Base-by-base conservation (phyloP, 2,113 vertebrate species). In the Mystacornis crossleyi region DNA sequence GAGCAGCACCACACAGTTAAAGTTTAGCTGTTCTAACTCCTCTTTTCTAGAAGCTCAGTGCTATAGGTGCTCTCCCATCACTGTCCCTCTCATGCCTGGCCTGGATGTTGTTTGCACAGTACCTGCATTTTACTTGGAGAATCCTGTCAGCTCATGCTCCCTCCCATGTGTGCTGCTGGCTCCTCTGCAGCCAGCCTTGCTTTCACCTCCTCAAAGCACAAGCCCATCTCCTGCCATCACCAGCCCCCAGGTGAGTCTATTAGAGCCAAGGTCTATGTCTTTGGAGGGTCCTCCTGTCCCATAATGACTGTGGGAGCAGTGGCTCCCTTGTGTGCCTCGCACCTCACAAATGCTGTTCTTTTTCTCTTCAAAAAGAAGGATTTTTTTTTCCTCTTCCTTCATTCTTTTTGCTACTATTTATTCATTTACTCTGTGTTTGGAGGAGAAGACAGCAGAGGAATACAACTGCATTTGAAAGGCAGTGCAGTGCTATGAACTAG, bases 21-120 rank as follows among this genome's bases (percentile, higher is more conserved):
- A 67, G 7, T 21, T 48, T 15, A 60, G 24, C 33, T 91, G 24
- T 66, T 47, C 36, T 62, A 61, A 33, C 2, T 10, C 7, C 10
- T 10, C 6, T 61, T 57, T 42, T 45, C 50, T 38, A 74, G 36
- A 38, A 45, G 33, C 5, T 47, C 20, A n/a, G 11, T 65, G 34
- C 9, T 74, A 1, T 4, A 61, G 9, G 16, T 55, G 43, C 14
- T 72, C 20, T 71, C 14, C 19, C 17, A 45, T 38, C 0, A 0
- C 2, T 1, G 8, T 66, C 8, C 11, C 29, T 21, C 31, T 74
- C 45, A 24, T 4, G 8, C 4, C 14, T 18, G 4, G 0, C 19
- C 48, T 36, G 31, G 47, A 23, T 2, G 0, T 40, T 72, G 28
- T 62, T 82, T 79, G 33, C 65, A 36, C 28, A 47, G 29, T 29